Conservation (phyloP, 2,113 vertebrate species). For the Hydrochoerus hydrochaeris region DNA sequence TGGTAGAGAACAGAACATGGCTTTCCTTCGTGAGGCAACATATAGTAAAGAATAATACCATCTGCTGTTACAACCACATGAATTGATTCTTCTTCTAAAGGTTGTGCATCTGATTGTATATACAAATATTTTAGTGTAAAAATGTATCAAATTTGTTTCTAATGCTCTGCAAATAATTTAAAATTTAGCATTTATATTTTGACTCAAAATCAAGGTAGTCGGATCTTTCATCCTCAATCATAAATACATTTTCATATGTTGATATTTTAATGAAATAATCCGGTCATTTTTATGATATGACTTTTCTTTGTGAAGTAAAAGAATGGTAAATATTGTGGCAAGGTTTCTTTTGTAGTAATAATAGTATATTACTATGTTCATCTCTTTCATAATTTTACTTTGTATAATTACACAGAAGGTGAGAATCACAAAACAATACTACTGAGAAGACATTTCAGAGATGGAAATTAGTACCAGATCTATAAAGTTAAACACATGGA, state of each 20-base stretch:
- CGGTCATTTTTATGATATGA: neutral
- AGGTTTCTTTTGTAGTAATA: neutral
- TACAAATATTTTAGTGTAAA: slow-evolving; percentile 40
- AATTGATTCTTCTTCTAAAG: neutral
- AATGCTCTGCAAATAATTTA: neutral
- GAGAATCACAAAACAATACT: neutral
- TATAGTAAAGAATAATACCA: neutral
- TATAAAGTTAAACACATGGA: neutral
- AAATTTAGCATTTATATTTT: neutral
- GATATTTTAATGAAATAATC: neutral
- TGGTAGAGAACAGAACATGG: neutral
- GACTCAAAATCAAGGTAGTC: neutral
- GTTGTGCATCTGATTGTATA: neutral
- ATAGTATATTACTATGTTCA: neutral
- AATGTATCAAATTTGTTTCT: neutral
- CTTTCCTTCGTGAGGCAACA: neutral
- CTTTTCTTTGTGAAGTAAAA: neutral
- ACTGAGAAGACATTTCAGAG: neutral
- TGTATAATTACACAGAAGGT: neutral
- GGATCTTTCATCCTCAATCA: neutral
- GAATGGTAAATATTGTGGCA: neutral
- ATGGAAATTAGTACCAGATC: neutral
- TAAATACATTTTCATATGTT: neutral
- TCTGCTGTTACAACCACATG: neutral
- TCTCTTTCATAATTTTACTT: neutral